A percentile compares a stretch with the other conserved stretches of the same genome.
Evolutionary conservation across 2,797 vertebrate species (phyloP).

Genomic region (Peromyscus aztecus): DNA sequence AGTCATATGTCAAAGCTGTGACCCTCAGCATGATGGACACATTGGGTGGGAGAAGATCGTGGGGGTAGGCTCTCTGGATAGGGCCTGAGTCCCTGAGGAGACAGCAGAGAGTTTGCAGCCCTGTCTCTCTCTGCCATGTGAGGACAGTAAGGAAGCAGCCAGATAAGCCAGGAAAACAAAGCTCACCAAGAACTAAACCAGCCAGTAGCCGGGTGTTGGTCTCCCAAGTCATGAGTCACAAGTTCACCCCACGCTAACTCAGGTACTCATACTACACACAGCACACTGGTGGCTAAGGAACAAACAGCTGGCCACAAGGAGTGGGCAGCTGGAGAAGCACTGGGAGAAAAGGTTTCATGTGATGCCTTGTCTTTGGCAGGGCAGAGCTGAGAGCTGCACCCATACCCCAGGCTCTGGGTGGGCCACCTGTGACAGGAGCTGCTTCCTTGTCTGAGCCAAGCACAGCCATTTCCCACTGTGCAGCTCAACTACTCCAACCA

Average conservation of each 20-base stretch:
- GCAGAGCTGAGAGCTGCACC: background rate
- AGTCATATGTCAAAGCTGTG: background rate
- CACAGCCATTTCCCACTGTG: background rate
- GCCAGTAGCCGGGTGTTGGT: background rate
- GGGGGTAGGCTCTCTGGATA: background rate
- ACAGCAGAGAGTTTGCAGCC: background rate
- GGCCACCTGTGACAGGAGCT: accelerated
- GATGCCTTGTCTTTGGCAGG: background rate
- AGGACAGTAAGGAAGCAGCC: background rate
- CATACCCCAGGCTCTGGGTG: background rate
- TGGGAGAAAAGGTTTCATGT: background rate
- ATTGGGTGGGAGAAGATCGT: background rate
- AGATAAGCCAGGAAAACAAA: background rate
- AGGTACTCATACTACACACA: background rate
- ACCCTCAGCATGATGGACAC: background rate
- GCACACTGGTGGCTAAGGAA: no score
- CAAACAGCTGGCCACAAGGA: background rate
- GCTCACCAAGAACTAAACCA: background rate
- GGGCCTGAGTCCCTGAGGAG: background rate
- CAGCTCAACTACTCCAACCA: background rate
- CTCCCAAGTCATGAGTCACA: background rate
- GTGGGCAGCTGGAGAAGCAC: no score
- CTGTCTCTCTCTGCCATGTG: no score
- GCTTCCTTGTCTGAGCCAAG: background rate
- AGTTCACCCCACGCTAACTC: no score